Evolutionary conservation across 2,797 vertebrate genomes (phyloP).

Genomic region (Microctenopoma lineatum): DNA sequence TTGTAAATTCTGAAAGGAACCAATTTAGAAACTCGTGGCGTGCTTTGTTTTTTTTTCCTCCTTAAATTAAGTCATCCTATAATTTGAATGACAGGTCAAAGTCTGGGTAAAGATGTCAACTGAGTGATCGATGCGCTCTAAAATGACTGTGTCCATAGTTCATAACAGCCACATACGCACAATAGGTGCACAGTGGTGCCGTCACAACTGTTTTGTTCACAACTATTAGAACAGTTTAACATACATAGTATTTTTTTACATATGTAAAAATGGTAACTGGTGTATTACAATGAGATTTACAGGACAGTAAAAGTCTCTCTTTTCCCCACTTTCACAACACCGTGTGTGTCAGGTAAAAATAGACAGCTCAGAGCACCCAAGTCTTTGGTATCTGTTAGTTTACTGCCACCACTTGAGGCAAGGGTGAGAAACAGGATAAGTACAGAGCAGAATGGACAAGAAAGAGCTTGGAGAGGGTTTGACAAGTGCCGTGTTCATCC

Average conservation of each 20-base stretch:
- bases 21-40: slow-evolving; percentile 15
- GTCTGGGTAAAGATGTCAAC: slow-evolving; percentile 23
- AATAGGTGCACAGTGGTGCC: neutral
- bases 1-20: slow-evolving; percentile 22
- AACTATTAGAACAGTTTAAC: neutral
- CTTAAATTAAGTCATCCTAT: slow-evolving; percentile 41
- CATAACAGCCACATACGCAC: slow-evolving; percentile 10
- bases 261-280: neutral
- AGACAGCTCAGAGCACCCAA: slow-evolving; percentile 40
- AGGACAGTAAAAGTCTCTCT: slow-evolving; percentile 25
- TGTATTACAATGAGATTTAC: slow-evolving; percentile 13
- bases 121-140: slow-evolving; percentile 27
- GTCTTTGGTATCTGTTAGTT: slow-evolving; percentile 33
- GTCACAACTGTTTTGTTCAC: neutral
- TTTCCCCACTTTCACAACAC: slow-evolving; percentile 50
- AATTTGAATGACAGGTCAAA: slow-evolving; percentile 48
- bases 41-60: slow-evolving; percentile 16
- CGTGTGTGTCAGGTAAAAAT: slow-evolving; percentile 63
- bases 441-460: slow-evolving; percentile 45
- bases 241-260: neutral
- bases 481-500: slow-evolving; percentile 59
- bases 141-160: slow-evolving; percentile 30
- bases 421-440: slow-evolving; percentile 59
- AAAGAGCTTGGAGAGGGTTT: slow-evolving; percentile 51
- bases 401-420: slow-evolving; percentile 38